Evolutionary conservation across 2,113 vertebrate genomes (phyloP).

Genomic region (Platysteira castanea): DNA sequence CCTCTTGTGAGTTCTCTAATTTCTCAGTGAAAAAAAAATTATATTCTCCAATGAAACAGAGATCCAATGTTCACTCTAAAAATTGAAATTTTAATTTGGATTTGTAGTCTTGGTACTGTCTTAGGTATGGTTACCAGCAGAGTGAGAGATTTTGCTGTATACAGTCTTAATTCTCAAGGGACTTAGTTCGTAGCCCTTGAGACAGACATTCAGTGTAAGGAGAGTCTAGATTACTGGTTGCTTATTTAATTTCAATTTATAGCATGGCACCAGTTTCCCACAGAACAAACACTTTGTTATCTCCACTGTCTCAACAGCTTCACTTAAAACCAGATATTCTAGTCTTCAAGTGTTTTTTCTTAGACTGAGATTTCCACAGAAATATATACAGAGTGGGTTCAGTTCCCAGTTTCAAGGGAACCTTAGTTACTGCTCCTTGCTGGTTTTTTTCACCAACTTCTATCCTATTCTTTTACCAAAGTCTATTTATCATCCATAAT

Average conservation of each 20-base stretch:
- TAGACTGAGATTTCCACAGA: neutral
- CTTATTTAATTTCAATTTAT: neutral
- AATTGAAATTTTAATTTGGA: neutral
- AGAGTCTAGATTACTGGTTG: neutral
- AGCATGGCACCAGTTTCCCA: neutral
- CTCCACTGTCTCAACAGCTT: neutral
- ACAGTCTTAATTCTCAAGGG: neutral
- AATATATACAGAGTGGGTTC: neutral
- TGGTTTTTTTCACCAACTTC: neutral
- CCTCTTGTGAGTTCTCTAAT: neutral
- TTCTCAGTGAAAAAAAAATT: neutral
- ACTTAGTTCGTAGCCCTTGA: neutral
- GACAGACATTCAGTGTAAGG: neutral
- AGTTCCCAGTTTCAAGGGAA: neutral
- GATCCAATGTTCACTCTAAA: neutral
- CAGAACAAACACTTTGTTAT: conserved; percentile 8
- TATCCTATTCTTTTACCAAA: neutral
- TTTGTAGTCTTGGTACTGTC: neutral
- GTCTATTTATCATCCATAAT: neutral
- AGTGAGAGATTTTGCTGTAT: neutral
- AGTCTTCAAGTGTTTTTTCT: neutral
- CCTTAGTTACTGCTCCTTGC: neutral
- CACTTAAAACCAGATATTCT: neutral
- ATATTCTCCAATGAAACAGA: neutral
- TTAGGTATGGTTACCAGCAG: neutral